Evolutionary conservation across 2,113 vertebrate genomes (phyloP).

Genomic region (Acanthochromis polyacanthus): DNA sequence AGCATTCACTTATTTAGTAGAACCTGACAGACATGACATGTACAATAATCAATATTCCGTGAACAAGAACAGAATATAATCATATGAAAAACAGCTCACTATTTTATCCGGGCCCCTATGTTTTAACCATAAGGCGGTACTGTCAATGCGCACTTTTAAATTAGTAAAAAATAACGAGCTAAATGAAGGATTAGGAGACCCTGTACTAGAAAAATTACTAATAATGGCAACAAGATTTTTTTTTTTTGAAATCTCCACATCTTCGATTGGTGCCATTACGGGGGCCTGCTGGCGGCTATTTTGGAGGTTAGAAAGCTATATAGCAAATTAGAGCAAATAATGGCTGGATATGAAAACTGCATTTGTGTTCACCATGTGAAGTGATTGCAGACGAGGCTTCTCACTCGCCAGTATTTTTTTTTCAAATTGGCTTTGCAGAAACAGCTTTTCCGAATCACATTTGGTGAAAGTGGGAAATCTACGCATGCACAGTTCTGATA

Average conservation of each 20-base stretch:
- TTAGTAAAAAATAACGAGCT: neutral
- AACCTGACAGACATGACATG: conserved; percentile 54
- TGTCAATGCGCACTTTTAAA: neutral
- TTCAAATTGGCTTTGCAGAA: neutral
- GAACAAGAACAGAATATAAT: conserved; percentile 57
- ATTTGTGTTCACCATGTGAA: conserved; percentile 20
- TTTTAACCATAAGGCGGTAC: conserved; percentile 19
- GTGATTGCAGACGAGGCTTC: conserved; percentile 1
- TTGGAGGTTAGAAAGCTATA: neutral
- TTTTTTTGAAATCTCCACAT: conserved; percentile 1
- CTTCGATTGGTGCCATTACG: conserved; percentile 6
- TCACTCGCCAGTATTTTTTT: neutral
- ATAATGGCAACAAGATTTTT: neutral
- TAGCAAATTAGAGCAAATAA: conserved; percentile 27
- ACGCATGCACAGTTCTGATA: neutral
- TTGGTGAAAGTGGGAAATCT: neutral
- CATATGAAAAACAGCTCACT: conserved; percentile 13
- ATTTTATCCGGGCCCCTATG: conserved; percentile 12
- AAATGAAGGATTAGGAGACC: neutral
- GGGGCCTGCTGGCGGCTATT: conserved; percentile 18
- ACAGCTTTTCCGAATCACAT: neutral
- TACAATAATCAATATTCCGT: conserved; percentile 54
- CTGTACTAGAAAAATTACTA: neutral
- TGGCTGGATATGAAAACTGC: conserved; percentile 15
- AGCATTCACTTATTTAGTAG: conserved; percentile 47